phyloP scores from a whole-genome alignment of 2,888 invertebrate species.

The Uropetala carovei region DNA sequence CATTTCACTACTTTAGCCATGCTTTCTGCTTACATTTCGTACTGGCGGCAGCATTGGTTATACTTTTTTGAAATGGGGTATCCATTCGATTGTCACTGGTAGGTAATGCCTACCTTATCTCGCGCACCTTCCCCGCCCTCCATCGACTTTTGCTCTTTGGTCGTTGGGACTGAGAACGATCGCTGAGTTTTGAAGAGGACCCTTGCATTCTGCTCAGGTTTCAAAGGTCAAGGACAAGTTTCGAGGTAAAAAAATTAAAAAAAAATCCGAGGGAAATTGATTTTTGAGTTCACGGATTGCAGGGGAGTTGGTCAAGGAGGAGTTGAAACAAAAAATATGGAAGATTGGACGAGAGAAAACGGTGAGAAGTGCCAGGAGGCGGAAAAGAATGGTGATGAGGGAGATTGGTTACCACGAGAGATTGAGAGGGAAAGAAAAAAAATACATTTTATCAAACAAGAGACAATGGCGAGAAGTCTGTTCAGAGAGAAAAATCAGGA shows the following conservation, averaged over 20 bases:
- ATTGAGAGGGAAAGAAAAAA: slow-evolving; percentile 56
- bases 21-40: slow-evolving; percentile 3
- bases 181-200: slow-evolving; percentile 94
- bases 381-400: slow-evolving; percentile 71
- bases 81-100: slow-evolving; percentile 38
- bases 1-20: slow-evolving; percentile 49
- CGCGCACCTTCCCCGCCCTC: slow-evolving; percentile 62
- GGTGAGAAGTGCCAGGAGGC: slow-evolving; percentile 72
- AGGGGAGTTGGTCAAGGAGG: background rate
- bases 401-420: slow-evolving; percentile 47
- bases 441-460: slow-evolving; percentile 64
- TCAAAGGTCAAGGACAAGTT: slow-evolving; percentile 65
- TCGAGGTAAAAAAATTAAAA: slow-evolving; percentile 64
- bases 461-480: slow-evolving; percentile 46
- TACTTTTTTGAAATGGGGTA: background rate
- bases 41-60: slow-evolving; percentile 34
- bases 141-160: slow-evolving; percentile 80
- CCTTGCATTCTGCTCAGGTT: slow-evolving; percentile 79
- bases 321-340: slow-evolving; percentile 27
- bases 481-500: slow-evolving; percentile 57
- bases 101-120: slow-evolving; percentile 63
- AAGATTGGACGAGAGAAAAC: slow-evolving; percentile 65
- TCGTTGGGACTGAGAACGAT: slow-evolving; percentile 94
- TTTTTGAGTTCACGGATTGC: slow-evolving; percentile 58
- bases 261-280: slow-evolving; percentile 66